Evolutionary conservation across 2,797 vertebrate genomes (phyloP).

Genomic region (Lacerta viridis): DNA sequence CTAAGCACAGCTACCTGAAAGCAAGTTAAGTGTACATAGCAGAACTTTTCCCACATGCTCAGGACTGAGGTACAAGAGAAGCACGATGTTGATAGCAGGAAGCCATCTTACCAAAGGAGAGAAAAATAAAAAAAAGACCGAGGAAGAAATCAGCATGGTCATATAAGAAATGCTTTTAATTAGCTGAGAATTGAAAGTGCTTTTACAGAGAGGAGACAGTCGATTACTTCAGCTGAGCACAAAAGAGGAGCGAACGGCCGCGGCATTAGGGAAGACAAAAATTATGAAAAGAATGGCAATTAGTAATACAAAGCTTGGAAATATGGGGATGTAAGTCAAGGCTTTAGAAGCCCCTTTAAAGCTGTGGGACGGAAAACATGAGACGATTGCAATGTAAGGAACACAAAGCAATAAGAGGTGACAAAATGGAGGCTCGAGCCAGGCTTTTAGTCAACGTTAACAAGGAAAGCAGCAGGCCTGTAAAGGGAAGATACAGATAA

Average conservation of each 20-base stretch:
- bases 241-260: neutral
- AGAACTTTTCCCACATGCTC: neutral
- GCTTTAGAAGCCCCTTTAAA: constrained; percentile 18
- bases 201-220: constrained; percentile 6
- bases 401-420: constrained; percentile 4
- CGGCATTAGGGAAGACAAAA: constrained; percentile 22
- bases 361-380: neutral
- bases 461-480: constrained; percentile 26
- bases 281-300: neutral
- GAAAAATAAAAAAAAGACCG: neutral
- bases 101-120: neutral
- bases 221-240: constrained; percentile 2
- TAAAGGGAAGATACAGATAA: constrained; percentile 27
- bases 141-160: constrained; percentile 23
- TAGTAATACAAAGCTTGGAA: constrained; percentile 14
- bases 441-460: neutral
- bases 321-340: neutral
- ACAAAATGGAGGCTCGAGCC: constrained; percentile 20
- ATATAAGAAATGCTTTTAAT: constrained; percentile 29
- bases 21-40: neutral
- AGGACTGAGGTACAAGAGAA: neutral
- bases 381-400: neutral
- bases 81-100: neutral
- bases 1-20: neutral
- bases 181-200: constrained; percentile 8